These are phyloP conservation scores for Apocheima hispidaria DNA, from an alignment of 2,888 invertebrate genomes.

Conservation along the genomic window DNA sequence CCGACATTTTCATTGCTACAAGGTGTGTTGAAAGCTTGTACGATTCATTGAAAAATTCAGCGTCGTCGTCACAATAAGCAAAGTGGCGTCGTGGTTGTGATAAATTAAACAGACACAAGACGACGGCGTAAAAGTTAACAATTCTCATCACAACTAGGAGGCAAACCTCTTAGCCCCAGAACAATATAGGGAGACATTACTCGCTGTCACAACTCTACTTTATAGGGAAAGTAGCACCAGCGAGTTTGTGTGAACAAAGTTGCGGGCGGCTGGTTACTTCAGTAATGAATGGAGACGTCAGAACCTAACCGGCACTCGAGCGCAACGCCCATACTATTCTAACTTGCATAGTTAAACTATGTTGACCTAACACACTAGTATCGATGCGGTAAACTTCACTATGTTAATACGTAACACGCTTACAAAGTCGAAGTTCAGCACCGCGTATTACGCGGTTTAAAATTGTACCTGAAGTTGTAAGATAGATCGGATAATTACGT, in stretches of 20 bases:
- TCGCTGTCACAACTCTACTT: slow-evolving; percentile 84
- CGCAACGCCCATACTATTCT: slow-evolving; percentile 74
- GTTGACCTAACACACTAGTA: slow-evolving; percentile 58
- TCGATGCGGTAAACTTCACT: slow-evolving; percentile 56
- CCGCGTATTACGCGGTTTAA: slow-evolving; percentile 51
- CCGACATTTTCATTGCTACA: slow-evolving; percentile 40
- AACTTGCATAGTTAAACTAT: slow-evolving; percentile 71
- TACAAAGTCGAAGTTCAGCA: slow-evolving; percentile 45
- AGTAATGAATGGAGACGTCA: slow-evolving; percentile 84
- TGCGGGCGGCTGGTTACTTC: slow-evolving; percentile 75
- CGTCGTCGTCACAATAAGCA: slow-evolving; percentile 35
- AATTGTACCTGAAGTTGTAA: slow-evolving; percentile 54
- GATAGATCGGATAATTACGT: slow-evolving; percentile 64
- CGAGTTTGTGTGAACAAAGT: slow-evolving; percentile 80
- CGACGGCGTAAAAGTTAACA: slow-evolving; percentile 76
- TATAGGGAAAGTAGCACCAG: slow-evolving; percentile 81
- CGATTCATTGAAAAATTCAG: slow-evolving; percentile 62
- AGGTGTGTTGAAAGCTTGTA: slow-evolving; percentile 38
- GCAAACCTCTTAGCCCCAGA: slow-evolving; percentile 84
- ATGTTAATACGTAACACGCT: slow-evolving; percentile 48
- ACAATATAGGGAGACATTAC: slow-evolving; percentile 85
- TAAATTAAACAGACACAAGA: slow-evolving; percentile 69
- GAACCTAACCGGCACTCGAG: slow-evolving; percentile 73
- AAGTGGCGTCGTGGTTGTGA: slow-evolving; percentile 40
- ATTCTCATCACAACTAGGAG: slow-evolving; percentile 79